Percentiles rank a stretch among this genome's conserved stretches.
phyloP scores from a whole-genome alignment of 2,888 invertebrate genomes.

The Glaucopsyche alexis region DNA sequence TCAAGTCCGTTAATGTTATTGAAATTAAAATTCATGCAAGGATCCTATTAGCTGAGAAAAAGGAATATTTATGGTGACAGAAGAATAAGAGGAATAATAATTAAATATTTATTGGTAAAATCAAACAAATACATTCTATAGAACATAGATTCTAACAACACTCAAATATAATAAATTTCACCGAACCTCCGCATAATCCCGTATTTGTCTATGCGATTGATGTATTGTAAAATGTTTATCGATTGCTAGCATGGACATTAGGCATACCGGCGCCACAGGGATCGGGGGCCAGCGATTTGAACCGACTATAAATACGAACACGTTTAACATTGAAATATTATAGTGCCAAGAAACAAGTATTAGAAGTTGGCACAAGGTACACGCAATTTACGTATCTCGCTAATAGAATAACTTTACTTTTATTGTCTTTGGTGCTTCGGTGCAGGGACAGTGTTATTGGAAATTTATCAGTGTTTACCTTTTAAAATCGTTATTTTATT shows the following conservation, averaged over 20 bases:
- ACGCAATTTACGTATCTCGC: conserved; percentile 32
- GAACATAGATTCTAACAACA: neutral
- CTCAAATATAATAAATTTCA: conserved; percentile 9
- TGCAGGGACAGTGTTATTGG: neutral
- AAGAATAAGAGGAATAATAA: no score
- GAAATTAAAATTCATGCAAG: no score
- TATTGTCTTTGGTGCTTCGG: neutral
- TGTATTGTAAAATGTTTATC: conserved; percentile 24
- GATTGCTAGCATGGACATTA: conserved; percentile 31
- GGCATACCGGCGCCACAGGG: conserved; percentile 42
- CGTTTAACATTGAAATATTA: conserved; percentile 50
- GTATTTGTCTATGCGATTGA: conserved; percentile 20
- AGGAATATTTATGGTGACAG: no score
- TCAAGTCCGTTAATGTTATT: neutral
- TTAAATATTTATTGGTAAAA: no score
- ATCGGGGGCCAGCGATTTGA: conserved; percentile 43
- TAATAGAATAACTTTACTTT: conserved; percentile 20
- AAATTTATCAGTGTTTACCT: neutral
- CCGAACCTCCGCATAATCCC: conserved; percentile 1
- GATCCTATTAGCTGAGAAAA: no score
- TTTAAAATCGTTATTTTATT: neutral
- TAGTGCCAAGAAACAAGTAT: conserved; percentile 38
- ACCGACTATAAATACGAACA: conserved; percentile 61
- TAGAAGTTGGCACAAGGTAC: conserved; percentile 32
- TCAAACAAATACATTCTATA: no score